Evolutionary conservation across 53 echinoderm and acorn worm genomes (phyloP), one percentile per base, ranked within the genome.

Genomic region (Crossaster papposus): DNA sequence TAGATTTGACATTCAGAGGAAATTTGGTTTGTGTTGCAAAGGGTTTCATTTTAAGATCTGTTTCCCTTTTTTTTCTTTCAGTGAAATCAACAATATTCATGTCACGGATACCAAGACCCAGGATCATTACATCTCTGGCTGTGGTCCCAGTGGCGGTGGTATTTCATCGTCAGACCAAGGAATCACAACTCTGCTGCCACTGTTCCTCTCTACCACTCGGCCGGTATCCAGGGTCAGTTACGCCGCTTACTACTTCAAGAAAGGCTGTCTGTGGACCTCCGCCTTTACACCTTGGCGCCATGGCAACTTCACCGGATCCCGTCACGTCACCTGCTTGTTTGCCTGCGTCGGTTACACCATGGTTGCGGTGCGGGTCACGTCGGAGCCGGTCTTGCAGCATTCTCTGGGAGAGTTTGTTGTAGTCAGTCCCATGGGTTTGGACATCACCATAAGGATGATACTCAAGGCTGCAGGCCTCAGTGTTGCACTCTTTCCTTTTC

Each of bases 261-360:
- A 65, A 70, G 83, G 38, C 44, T 70, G 38, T 51, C 83, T 83
- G 23, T 83, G 65, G 83, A 83, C 83, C 29, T 83, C 83, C 37
- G 44, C 83, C 83, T 70, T 83, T 7, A 24, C 36, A 33, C 83
- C 83, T 14, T 83, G 83, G 70, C 83, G 24, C 10, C 32, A 83
- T 70, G 83, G 83, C 0, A 83, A 83, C 83, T 83, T 83, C 83
- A 83, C 83, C 83, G 17, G 38, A 26, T 20, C 28, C 65, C 65
- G 83, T 34, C 83, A 70, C 37, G 28, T 83, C 44, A 83, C 83
- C 70, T 38, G 83, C 70, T 83, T 83, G 70, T 83, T 83, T 83
- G 50, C 83, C 14, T 70, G 44, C 44, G 26, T 83, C 23, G n/a
- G 36, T 14, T 83, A 83, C 83, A 83, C 83, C 70, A 70, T 83